phyloP scores from a whole-genome alignment of 2,797 vertebrate genomes.

The Myotis planiceps region DNA sequence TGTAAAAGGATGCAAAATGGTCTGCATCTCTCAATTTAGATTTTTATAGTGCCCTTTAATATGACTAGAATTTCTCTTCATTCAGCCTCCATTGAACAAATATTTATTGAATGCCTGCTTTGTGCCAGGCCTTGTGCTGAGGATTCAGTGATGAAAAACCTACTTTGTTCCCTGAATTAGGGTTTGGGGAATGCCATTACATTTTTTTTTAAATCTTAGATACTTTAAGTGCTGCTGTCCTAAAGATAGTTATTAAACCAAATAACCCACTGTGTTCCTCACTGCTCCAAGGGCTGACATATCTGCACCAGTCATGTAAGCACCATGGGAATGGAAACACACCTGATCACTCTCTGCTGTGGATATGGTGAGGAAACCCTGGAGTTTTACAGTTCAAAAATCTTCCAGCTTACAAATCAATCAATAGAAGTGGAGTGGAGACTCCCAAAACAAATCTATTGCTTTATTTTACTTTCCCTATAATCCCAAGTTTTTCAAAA shows the following conservation, averaged over 20 bases:
- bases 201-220: not conserved
- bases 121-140: not conserved
- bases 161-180: slow-evolving; percentile 30
- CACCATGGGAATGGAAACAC: not conserved
- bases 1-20: not conserved
- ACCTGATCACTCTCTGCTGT: not conserved
- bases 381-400: slow-evolving; percentile 24
- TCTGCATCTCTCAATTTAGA: not conserved
- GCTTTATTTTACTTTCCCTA: not conserved
- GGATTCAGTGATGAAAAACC: not conserved
- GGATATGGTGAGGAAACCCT: not conserved
- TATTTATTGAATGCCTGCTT: not conserved
- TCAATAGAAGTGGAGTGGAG: not conserved
- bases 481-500: not conserved
- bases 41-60: not conserved
- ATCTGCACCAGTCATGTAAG: not conserved
- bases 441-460: slow-evolving; percentile 35
- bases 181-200: not conserved
- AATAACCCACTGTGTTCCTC: not conserved
- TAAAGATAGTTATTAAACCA: not conserved
- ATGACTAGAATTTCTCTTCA: slow-evolving; percentile 31
- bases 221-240: not conserved
- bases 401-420: slow-evolving; percentile 41
- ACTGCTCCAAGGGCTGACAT: not conserved
- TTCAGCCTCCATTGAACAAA: not conserved